These are phyloP conservation scores for Lasioglossum oenotherae DNA, from an alignment of 2,888 invertebrate genomes.

Conservation along the genomic window DNA sequence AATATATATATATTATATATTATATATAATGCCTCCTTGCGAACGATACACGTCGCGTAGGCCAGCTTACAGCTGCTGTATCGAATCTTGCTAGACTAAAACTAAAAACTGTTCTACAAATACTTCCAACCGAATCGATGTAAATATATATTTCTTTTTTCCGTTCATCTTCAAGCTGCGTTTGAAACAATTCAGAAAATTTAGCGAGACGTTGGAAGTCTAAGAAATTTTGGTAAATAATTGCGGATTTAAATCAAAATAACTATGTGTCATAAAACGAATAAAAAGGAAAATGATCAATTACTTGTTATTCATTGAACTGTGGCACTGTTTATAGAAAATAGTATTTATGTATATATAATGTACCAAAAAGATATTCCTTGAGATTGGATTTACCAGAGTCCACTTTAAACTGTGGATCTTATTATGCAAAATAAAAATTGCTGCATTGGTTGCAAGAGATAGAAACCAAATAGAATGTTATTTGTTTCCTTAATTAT, in stretches of 20 bases:
- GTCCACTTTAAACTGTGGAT: too few species aligned
- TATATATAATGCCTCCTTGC: slow-evolving; percentile 28
- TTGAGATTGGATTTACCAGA: too few species aligned
- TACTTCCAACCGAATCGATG: slow-evolving; percentile 53
- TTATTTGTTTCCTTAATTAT: too few species aligned
- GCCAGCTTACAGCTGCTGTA: slow-evolving; percentile 37
- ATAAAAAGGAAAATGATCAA: slow-evolving; percentile 32
- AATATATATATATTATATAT: slow-evolving; percentile 10
- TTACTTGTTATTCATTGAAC: slow-evolving; percentile 7
- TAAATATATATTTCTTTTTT: slow-evolving; percentile 60
- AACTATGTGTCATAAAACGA: slow-evolving; percentile 44
- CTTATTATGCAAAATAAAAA: too few species aligned
- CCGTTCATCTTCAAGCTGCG: slow-evolving; percentile 26
- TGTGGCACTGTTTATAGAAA: neutral
- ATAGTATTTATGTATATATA: neutral
- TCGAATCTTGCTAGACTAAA: slow-evolving; percentile 42
- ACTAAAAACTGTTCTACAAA: slow-evolving; percentile 41
- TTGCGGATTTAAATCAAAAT: slow-evolving; percentile 39
- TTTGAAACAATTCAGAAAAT: slow-evolving; percentile 29
- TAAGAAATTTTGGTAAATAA: slow-evolving; percentile 48
- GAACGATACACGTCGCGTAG: slow-evolving; percentile 36
- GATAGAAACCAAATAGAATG: too few species aligned
- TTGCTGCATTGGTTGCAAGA: too few species aligned
- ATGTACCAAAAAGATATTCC: too few species aligned
- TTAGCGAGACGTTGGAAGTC: neutral